Evolutionary conservation across 2,888 invertebrate species (phyloP).

Genomic region (Callimorpha dominula): DNA sequence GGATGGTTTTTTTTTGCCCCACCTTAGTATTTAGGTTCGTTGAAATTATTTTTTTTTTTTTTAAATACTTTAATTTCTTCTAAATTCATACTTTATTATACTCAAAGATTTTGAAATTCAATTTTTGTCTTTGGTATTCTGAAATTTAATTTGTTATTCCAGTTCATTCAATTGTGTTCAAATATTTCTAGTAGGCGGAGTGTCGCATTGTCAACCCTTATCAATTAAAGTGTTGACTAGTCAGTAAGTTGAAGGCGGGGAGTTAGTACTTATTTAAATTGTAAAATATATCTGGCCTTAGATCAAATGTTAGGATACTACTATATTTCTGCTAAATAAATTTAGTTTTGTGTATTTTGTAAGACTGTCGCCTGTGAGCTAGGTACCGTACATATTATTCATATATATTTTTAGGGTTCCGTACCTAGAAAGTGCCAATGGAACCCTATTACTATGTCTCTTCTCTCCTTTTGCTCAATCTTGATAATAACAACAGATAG

Average conservation of each 20-base stretch:
- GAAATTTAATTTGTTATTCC: conserved; percentile 43
- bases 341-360: too few relatives aligned
- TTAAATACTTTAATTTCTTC: background rate
- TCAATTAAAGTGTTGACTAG: conserved; percentile 33
- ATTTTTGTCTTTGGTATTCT: background rate
- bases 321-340: too few relatives aligned
- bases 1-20: too few relatives aligned
- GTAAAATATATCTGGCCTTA: background rate
- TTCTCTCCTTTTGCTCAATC: too few relatives aligned
- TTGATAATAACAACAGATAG: too few relatives aligned
- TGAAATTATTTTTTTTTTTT: background rate
- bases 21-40: background rate
- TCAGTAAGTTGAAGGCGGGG: conserved; percentile 24
- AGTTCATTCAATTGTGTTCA: conserved; percentile 47
- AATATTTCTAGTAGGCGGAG: conserved; percentile 43
- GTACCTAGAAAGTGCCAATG: too few relatives aligned
- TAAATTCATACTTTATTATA: background rate
- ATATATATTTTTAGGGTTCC: too few relatives aligned
- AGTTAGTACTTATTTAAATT: background rate
- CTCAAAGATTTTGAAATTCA: background rate
- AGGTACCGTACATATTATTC: too few relatives aligned
- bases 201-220: conserved; percentile 56
- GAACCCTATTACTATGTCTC: too few relatives aligned
- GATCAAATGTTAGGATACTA: too few relatives aligned
- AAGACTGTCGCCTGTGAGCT: too few relatives aligned